Percentiles rank a stretch among this genome's conserved stretches.
phyloP scores from a whole-genome alignment of 2,113 vertebrate genomes.

The Stomatorhinus ivindoensis region DNA sequence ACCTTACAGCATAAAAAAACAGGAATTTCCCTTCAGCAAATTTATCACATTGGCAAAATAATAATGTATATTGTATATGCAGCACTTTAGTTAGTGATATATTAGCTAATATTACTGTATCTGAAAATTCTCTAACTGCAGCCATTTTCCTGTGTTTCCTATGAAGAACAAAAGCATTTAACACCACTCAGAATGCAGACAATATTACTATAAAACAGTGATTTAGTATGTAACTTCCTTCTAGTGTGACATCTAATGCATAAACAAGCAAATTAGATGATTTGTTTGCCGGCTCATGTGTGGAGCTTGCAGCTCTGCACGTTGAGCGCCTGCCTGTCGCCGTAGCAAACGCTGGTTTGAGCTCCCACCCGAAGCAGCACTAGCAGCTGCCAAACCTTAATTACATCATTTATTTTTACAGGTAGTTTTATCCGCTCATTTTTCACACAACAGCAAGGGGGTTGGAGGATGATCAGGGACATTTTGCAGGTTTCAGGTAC shows the following conservation, averaged over 20 bases:
- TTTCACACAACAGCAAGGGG: background rate
- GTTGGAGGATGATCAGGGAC: background rate
- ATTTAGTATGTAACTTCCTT: background rate
- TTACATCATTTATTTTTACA: background rate
- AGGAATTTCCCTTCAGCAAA: background rate
- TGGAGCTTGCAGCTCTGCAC: background rate
- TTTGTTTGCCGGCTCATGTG: conserved; percentile 1
- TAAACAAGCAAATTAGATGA: background rate
- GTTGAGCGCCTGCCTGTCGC: background rate
- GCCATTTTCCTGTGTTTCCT: background rate
- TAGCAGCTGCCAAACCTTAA: background rate
- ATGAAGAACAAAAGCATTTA: background rate
- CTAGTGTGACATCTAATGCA: background rate
- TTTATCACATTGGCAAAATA: background rate
- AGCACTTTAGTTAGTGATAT: background rate
- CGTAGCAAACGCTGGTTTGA: no score
- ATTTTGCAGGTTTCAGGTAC: background rate
- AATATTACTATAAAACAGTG: background rate
- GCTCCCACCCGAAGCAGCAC: background rate
- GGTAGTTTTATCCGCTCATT: background rate
- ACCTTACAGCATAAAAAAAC: background rate
- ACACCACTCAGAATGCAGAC: background rate
- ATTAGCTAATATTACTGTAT: background rate
- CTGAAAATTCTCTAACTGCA: background rate
- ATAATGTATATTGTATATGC: background rate